A percentile compares a stretch with the other conserved stretches of the same genome.
Conservation (phyloP, 1,140 invertebrate genomes). For the Galleria mellonella region DNA sequence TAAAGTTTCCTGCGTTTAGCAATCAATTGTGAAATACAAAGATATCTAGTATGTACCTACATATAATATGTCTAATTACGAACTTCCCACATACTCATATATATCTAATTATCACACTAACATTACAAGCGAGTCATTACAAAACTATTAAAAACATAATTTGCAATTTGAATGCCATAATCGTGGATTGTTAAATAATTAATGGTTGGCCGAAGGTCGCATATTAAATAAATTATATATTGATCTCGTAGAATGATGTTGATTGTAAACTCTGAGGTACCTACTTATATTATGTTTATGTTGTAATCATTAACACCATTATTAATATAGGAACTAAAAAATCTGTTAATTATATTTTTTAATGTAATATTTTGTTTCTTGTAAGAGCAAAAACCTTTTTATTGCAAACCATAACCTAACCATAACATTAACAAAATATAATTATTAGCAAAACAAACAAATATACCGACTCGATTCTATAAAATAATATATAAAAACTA, state of each 20-base stretch:
- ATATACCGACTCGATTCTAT: too few relatives aligned
- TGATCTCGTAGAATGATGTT: constrained; percentile 21
- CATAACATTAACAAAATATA: too few relatives aligned
- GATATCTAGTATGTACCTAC: background rate
- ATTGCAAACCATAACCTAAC: too few relatives aligned
- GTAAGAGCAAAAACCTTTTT: too few relatives aligned
- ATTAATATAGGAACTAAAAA: too few relatives aligned
- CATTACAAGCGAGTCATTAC: constrained; percentile 17
- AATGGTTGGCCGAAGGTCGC: constrained; percentile 25
- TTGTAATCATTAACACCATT: too few relatives aligned
- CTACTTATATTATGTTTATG: too few relatives aligned
- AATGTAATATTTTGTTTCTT: too few relatives aligned
- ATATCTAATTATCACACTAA: constrained; percentile 30
- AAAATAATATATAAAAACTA: too few relatives aligned
- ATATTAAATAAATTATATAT: constrained; percentile 30
- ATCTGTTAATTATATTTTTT: too few relatives aligned
- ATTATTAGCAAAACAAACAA: too few relatives aligned
- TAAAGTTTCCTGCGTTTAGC: too few relatives aligned
- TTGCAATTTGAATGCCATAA: constrained; percentile 26
- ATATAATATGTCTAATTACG: constrained; percentile 6
- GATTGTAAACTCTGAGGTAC: constrained; percentile 8
- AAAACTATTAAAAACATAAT: constrained; percentile 21
- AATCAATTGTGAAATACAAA: background rate
- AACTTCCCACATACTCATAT: constrained; percentile 30
- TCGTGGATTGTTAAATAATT: constrained; percentile 28